Base-by-base conservation (phyloP, 1,140 invertebrate species). In the Lasioglossum albipes region DNA sequence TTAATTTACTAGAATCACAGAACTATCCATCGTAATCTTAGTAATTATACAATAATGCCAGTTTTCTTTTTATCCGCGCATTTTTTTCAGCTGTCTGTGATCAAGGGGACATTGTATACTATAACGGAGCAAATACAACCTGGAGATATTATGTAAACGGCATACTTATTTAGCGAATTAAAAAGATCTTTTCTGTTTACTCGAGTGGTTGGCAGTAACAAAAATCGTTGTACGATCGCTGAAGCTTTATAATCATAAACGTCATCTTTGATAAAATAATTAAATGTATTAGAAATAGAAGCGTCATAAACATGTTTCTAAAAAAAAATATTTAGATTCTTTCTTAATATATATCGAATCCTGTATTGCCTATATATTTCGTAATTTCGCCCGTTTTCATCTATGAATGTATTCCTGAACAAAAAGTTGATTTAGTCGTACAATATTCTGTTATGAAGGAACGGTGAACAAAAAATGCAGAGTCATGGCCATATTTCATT, bases 1-100 rank as follows among this genome's bases (percentile, higher is more conserved):
- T 94, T 97, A 73, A 93, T 95, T 18, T 94, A 92, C 89, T 94
- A 94, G 88, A 66, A 62, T 79, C 65, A 77, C 67, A 77, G 73
- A 61, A 57, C 67, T 62, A 73, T 13, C 84, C 84, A 79, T 86
- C 64, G 61, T 81, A 68, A 52, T 75, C 31, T 84, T 36, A 71
- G 20, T 84, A 81, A 84, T 84, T 68, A 67, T 83, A 83, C 65
- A 18, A 31, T 82, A 84, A 84, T 79, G 54, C 66, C 69, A 87
- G 64, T 87, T 86, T 86, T 86, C 36, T 83, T 83, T 49, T 85
- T 73, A 82, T 75, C 83, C 66, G 54, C 64, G 22, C 68, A 75
- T 18, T 76, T 82, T 64, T 81, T 71, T 84, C 85, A 87, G 69
- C 62, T 72, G 76, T 82, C 79, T 84, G 85, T 87, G 86, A 87